A percentile compares a stretch with the other conserved stretches of the same genome.
Evolutionary conservation across 2,888 invertebrate genomes (phyloP).

Genomic region (Malachius bipustulatus): DNA sequence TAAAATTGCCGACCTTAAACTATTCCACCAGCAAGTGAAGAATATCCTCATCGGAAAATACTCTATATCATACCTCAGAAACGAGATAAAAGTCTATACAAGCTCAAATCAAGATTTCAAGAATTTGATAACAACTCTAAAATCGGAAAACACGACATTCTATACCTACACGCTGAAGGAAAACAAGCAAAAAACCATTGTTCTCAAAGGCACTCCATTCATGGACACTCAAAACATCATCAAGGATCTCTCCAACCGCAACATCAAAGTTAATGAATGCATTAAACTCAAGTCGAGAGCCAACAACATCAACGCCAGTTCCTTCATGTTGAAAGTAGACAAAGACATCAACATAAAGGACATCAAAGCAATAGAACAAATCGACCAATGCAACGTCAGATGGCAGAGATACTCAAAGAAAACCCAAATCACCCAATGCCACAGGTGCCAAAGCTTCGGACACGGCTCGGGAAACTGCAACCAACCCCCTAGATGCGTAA

Average conservation of each 20-base stretch:
- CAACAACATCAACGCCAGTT: too few relatives aligned
- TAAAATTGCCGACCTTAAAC: neutral
- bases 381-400: conserved; percentile 8
- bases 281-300: too few relatives aligned
- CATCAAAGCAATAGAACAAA: conserved; percentile 6
- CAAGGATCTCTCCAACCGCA: too few relatives aligned
- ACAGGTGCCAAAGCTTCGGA: conserved; percentile 38
- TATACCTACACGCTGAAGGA: conserved; percentile 9
- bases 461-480: conserved; percentile 23
- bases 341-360: conserved; percentile 4
- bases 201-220: too few relatives aligned
- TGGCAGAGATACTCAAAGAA: conserved; percentile 13
- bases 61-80: neutral
- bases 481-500: conserved; percentile 6
- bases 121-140: neutral
- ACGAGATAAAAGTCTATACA: conserved; percentile 5
- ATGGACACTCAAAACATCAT: too few relatives aligned
- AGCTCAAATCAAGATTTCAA: neutral
- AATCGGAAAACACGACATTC: neutral
- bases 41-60: neutral
- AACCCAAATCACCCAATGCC: conserved; percentile 32
- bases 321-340: neutral
- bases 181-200: conserved; percentile 3
- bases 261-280: too few relatives aligned
- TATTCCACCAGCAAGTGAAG: conserved; percentile 4